Percentiles rank a stretch among this genome's conserved stretches.
These are phyloP conservation scores for Xenops minutus DNA, from an alignment of 2,797 vertebrate genomes.

Conservation along the genomic window DNA sequence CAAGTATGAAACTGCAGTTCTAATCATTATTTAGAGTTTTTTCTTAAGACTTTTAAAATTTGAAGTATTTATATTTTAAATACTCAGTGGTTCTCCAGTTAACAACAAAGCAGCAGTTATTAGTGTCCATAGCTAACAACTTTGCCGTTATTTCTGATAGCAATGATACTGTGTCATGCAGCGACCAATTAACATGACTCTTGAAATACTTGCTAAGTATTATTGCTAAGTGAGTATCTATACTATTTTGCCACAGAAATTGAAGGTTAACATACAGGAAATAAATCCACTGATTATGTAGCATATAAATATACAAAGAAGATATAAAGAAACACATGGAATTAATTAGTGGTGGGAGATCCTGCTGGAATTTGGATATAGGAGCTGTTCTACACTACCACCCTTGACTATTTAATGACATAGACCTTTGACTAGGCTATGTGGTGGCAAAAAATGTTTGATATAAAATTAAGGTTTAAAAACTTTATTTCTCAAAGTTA, in stretches of 20 bases:
- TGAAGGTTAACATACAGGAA: background rate
- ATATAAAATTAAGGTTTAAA: background rate
- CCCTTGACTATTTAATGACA: background rate
- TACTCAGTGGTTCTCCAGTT: background rate
- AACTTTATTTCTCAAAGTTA: background rate
- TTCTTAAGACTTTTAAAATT: background rate
- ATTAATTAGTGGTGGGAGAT: background rate
- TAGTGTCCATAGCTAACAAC: background rate
- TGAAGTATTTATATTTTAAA: background rate
- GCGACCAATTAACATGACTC: background rate
- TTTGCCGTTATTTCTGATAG: background rate
- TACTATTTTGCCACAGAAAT: background rate
- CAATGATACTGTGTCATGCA: background rate
- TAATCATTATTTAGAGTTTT: background rate
- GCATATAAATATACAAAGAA: background rate
- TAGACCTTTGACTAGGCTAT: background rate
- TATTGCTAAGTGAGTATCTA: too few relatives aligned
- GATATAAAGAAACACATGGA: background rate
- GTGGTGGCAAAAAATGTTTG: background rate
- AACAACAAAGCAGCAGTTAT: background rate
- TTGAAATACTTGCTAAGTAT: background rate
- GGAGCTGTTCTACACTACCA: background rate
- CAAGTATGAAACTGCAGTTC: background rate
- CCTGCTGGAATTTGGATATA: background rate
- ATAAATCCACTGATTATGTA: background rate